Evolutionary conservation across 2,888 invertebrate genomes (phyloP).

Genomic region (Cheilosia impressa): DNA sequence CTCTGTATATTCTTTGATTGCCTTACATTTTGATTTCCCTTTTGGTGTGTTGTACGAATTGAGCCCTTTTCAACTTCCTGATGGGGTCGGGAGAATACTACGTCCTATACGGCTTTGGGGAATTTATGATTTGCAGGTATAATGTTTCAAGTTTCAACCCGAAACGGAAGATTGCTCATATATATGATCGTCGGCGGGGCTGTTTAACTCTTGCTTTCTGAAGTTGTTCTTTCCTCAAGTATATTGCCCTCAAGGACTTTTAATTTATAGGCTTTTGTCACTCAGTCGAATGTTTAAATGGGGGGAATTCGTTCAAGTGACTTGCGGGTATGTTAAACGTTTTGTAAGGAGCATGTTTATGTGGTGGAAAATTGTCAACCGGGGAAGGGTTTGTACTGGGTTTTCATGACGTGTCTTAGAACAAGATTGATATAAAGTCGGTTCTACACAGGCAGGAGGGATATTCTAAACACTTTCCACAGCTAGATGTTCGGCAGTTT

Average conservation of each 20-base stretch:
- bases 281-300: conserved; percentile 24
- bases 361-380: not conserved
- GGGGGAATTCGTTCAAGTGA: not conserved
- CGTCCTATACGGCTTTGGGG: conserved; percentile 41
- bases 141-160: conserved; percentile 64
- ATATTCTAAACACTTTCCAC: too few relatives aligned
- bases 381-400: not conserved
- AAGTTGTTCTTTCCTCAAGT: conserved; percentile 41
- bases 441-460: too few relatives aligned
- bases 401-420: too few relatives aligned
- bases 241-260: conserved; percentile 64
- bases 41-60: conserved; percentile 47
- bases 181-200: conserved; percentile 49
- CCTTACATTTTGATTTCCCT: conserved; percentile 72
- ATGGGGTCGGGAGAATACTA: not conserved
- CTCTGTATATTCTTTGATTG: conserved; percentile 66
- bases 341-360: not conserved
- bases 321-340: conserved; percentile 42
- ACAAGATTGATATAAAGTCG: too few relatives aligned
- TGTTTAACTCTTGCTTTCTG: conserved; percentile 53
- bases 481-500: too few relatives aligned
- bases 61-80: conserved; percentile 65
- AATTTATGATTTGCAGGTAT: conserved; percentile 72
- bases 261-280: conserved; percentile 70
- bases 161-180: conserved; percentile 71